phyloP scores from a whole-genome alignment of 1,140 invertebrate species.

The Manduca sexta region DNA sequence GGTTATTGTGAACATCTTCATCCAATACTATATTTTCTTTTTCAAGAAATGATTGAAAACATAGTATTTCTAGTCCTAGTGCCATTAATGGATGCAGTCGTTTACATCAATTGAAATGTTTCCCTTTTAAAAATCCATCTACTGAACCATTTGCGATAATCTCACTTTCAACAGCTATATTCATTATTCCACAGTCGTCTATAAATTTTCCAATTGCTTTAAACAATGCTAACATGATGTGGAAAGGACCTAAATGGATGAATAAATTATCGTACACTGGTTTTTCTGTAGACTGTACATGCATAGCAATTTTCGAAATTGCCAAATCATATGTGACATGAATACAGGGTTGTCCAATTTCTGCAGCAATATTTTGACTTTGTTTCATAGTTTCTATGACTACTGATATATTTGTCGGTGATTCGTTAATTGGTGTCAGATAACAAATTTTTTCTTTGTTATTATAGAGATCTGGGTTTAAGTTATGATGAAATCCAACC shows the following conservation, averaged over 20 bases:
- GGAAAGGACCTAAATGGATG: conserved; percentile 63
- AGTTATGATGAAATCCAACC: conserved; percentile 33
- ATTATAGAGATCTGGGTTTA: conserved; percentile 18
- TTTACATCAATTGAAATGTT: conserved; percentile 68
- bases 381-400: conserved; percentile 50
- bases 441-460: conserved; percentile 39
- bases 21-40: conserved; percentile 3
- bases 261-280: conserved; percentile 51
- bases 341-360: conserved; percentile 18
- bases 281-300: conserved; percentile 43
- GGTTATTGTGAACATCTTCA: background rate
- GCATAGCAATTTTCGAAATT: conserved; percentile 43
- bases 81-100: conserved; percentile 53
- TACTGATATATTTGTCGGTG: conserved; percentile 38
- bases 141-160: conserved; percentile 60
- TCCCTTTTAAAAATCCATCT: conserved; percentile 46
- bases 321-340: conserved; percentile 47
- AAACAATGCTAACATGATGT: conserved; percentile 64
- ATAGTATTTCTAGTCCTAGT: conserved; percentile 47
- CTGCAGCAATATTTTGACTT: conserved; percentile 16
- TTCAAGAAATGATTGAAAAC: conserved; percentile 43
- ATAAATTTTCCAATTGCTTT: conserved; percentile 64
- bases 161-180: conserved; percentile 48
- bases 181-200: conserved; percentile 46
- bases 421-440: conserved; percentile 45